Evolutionary conservation across 92 coral and sea anemone genomes (phyloP).

Genomic region (Siderastrea siderea): DNA sequence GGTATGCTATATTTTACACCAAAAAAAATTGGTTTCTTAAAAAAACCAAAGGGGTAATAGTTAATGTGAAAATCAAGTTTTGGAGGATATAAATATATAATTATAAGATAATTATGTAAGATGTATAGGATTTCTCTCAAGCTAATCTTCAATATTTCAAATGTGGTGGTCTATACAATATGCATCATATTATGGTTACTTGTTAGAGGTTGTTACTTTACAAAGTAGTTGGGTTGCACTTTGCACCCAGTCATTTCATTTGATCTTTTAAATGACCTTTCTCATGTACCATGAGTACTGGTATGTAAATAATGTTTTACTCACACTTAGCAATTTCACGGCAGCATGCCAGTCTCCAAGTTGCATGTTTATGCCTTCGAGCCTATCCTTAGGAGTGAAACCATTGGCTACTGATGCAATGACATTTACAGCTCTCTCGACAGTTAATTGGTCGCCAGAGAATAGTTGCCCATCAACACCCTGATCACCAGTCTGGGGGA

Average conservation of each 20-base stretch:
- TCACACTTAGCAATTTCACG: too few relatives aligned
- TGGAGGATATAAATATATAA: background rate
- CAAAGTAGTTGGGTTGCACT: constrained; percentile 8
- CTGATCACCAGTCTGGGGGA: too few relatives aligned
- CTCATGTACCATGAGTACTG: background rate
- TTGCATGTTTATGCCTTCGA: too few relatives aligned
- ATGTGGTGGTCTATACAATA: constrained; percentile 5
- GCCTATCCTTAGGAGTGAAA: too few relatives aligned
- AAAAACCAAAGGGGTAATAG: background rate
- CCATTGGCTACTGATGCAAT: too few relatives aligned
- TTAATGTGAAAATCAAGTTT: background rate
- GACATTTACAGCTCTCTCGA: too few relatives aligned
- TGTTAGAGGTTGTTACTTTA: background rate
- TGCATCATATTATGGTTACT: background rate
- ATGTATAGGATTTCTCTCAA: constrained; percentile 2
- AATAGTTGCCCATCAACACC: too few relatives aligned
- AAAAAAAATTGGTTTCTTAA: too few relatives aligned
- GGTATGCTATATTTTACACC: background rate
- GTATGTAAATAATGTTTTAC: constrained; percentile 2
- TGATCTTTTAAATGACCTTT: background rate
- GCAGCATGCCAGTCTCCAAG: too few relatives aligned
- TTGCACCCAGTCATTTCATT: constrained; percentile 14
- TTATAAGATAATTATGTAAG: background rate
- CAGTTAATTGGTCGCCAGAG: too few relatives aligned
- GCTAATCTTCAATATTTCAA: constrained; percentile 2